Conservation (phyloP, 1,140 invertebrate species). For the Zaprionus ghesquierei region DNA sequence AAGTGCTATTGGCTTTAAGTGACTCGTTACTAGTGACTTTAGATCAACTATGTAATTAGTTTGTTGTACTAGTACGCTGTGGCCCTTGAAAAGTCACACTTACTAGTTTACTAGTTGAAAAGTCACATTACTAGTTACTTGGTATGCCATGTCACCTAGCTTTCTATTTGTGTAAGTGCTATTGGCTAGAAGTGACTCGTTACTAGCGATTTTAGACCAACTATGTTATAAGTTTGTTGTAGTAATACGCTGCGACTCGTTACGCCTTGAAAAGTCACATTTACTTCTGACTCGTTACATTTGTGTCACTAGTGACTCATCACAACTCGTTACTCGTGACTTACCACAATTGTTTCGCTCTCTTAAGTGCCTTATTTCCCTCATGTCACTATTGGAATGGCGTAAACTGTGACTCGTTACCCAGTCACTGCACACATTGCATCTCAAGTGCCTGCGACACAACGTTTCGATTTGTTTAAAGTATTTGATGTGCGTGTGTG, state of each 20-base stretch:
- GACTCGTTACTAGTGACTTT: background rate
- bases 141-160: background rate
- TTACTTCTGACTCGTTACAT: background rate
- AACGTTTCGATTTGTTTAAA: slow-evolving; percentile 74
- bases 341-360: background rate
- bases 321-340: background rate
- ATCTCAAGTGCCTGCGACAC: slow-evolving; percentile 4
- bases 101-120: no score
- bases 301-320: no score
- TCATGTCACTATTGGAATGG: background rate
- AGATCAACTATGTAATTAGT: background rate
- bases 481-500: slow-evolving; percentile 47
- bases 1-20: no score
- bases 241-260: background rate
- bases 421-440: background rate
- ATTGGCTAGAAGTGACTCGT: background rate
- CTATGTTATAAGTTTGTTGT: background rate
- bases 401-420: background rate
- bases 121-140: background rate
- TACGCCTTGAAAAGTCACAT: background rate
- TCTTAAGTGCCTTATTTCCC: background rate
- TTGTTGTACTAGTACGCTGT: no score
- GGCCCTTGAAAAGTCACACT: no score
- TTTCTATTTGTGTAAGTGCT: no score
- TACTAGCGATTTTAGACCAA: background rate